These are phyloP conservation scores for Littorina saxatilis DNA, from an alignment of 1,140 invertebrate species.

Conservation along the genomic window DNA sequence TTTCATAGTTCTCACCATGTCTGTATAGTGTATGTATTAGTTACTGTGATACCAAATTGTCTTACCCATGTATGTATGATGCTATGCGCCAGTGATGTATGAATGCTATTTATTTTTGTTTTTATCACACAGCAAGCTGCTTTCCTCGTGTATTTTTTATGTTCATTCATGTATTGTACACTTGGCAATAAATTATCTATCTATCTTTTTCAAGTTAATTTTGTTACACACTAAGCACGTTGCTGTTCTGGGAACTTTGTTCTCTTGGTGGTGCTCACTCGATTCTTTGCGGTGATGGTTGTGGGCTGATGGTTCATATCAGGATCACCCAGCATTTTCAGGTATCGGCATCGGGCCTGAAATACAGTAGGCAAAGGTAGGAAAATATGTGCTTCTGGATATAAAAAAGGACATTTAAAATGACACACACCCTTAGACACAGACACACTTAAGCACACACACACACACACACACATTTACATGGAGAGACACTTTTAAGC, in stretches of 20 bases:
- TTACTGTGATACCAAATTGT: too few species aligned
- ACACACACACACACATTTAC: not conserved
- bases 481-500: not conserved
- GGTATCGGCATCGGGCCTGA: conserved; percentile 3
- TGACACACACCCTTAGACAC: not conserved
- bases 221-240: too few species aligned
- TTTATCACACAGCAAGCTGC: too few species aligned
- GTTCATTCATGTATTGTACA: too few species aligned
- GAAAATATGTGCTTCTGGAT: not conserved
- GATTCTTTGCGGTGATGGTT: not conserved
- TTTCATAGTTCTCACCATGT: too few species aligned
- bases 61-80: too few species aligned
- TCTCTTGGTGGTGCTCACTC: not conserved
- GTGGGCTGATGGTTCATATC: not conserved
- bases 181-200: too few species aligned
- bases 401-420: not conserved
- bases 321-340: conserved; percentile 16
- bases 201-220: too few species aligned
- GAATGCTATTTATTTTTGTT: too few species aligned
- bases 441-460: not conserved
- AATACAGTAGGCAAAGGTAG: not conserved
- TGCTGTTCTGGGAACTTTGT: not conserved
- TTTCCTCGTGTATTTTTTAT: too few species aligned
- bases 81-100: too few species aligned
- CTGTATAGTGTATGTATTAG: too few species aligned